Evolutionary conservation across 2,888 invertebrate genomes (phyloP).

Genomic region (Latrodectus elegans): DNA sequence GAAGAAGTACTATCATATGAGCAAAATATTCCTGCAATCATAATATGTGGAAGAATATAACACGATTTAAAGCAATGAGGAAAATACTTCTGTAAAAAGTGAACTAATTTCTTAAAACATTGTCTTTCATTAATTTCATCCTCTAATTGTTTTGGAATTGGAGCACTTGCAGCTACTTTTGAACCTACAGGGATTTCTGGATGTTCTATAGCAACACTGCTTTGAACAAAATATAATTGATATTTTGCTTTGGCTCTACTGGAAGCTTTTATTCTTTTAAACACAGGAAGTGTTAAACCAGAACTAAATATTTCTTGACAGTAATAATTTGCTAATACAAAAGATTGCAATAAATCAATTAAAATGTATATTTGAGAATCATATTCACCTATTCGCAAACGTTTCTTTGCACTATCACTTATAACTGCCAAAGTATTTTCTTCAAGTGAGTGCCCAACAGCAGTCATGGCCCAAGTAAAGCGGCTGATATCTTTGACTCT

Average conservation of each 20-base stretch:
- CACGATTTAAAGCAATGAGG: conserved; percentile 28
- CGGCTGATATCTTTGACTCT: conserved; percentile 64
- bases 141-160: conserved; percentile 43
- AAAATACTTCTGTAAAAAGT: conserved; percentile 22
- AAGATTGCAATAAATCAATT: conserved; percentile 63
- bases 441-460: conserved; percentile 43
- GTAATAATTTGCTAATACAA: conserved; percentile 50
- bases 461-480: conserved; percentile 64
- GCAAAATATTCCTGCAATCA: conserved; percentile 54
- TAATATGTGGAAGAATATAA: conserved; percentile 65
- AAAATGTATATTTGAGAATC: conserved; percentile 46
- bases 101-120: conserved; percentile 32
- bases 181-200: conserved; percentile 17
- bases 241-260: conserved; percentile 56
- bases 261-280: conserved; percentile 18
- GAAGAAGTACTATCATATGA: not conserved
- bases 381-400: conserved; percentile 40
- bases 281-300: conserved; percentile 69
- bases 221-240: conserved; percentile 58
- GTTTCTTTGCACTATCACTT: conserved; percentile 6
- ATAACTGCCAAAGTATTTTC: conserved; percentile 21
- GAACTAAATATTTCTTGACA: conserved; percentile 31
- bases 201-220: conserved; percentile 52
- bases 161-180: conserved; percentile 8
- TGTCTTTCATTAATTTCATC: conserved; percentile 54